Evolutionary conservation across 2,113 vertebrate species (phyloP).

Genomic region (Casuarius casuarius): DNA sequence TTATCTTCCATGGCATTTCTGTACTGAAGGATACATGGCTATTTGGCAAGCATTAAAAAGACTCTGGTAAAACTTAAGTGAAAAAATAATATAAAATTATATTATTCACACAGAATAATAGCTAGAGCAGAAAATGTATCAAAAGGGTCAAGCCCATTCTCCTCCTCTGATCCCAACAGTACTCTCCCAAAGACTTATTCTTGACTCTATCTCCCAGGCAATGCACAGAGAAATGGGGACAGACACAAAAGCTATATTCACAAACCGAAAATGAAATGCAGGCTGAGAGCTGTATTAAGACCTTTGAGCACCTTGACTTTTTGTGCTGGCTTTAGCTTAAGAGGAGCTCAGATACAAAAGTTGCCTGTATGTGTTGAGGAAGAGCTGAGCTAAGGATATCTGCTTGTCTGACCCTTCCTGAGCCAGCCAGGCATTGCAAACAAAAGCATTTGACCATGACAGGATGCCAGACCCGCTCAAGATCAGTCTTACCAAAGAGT

Average conservation of each 20-base stretch:
- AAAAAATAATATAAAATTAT: not conserved
- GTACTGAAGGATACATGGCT: not conserved
- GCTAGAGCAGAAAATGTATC: not conserved
- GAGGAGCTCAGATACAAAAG: not conserved
- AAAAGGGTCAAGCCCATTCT: not conserved
- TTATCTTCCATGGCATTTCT: not conserved
- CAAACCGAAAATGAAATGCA: not conserved
- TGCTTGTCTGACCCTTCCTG: not conserved
- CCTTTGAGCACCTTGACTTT: not conserved
- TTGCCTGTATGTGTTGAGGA: not conserved
- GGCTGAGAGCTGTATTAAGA: not conserved
- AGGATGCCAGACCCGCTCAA: not conserved
- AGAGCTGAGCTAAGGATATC: not conserved
- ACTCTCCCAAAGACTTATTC: not conserved
- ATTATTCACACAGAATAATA: not conserved
- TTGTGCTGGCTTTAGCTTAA: not conserved
- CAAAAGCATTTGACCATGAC: not conserved
- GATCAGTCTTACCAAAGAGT: not conserved
- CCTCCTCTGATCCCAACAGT: not conserved
- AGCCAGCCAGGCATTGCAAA: not conserved
- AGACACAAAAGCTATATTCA: not conserved
- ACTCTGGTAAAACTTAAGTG: not conserved
- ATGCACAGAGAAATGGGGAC: not conserved
- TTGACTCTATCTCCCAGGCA: not conserved
- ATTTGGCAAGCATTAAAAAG: conserved; percentile 27